A percentile compares a stretch with the other conserved stretches of the same genome.
Evolutionary conservation across 2,113 vertebrate genomes (phyloP).

Genomic region (Silurus meridionalis): DNA sequence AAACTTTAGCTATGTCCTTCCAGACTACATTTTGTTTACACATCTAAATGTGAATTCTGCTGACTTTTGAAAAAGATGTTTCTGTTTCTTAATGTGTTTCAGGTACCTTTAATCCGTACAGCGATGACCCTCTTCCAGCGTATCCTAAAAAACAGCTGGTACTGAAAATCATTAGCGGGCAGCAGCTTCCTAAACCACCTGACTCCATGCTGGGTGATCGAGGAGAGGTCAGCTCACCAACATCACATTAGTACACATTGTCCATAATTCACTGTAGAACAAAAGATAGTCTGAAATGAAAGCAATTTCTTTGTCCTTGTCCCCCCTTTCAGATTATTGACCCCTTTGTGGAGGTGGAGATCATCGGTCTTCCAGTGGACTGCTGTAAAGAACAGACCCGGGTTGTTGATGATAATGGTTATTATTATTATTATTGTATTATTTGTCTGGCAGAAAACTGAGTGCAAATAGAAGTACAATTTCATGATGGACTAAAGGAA

Average conservation of each 20-base stretch:
- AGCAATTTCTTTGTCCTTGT: neutral
- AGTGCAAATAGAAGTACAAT: neutral
- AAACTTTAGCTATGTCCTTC: neutral
- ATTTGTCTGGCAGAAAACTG: neutral
- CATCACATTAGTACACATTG: neutral
- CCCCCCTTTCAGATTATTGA: constrained; percentile 86
- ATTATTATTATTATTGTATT: constrained; percentile 11
- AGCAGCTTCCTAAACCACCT: constrained; percentile 95
- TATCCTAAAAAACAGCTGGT: constrained; percentile 94
- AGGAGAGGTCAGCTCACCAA: constrained; percentile 82
- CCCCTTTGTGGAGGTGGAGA: constrained; percentile 97
- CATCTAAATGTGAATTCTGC: neutral
- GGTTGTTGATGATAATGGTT: constrained; percentile 97
- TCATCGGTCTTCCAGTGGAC: constrained; percentile 92
- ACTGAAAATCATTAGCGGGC: constrained; percentile 96
- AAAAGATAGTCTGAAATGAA: neutral
- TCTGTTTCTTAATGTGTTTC: constrained; percentile 44
- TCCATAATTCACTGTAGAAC: neutral
- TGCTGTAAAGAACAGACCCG: constrained; percentile 98
- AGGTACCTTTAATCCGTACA: constrained; percentile 93
- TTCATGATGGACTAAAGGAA: neutral
- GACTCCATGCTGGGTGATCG: constrained; percentile 96
- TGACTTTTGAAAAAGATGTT: neutral
- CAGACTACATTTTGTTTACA: neutral
- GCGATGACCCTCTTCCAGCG: constrained; percentile 90